A percentile compares a stretch with the other conserved stretches of the same genome.
Conservation (phyloP, 2,888 invertebrate genomes). For the Brachyptera risi region DNA sequence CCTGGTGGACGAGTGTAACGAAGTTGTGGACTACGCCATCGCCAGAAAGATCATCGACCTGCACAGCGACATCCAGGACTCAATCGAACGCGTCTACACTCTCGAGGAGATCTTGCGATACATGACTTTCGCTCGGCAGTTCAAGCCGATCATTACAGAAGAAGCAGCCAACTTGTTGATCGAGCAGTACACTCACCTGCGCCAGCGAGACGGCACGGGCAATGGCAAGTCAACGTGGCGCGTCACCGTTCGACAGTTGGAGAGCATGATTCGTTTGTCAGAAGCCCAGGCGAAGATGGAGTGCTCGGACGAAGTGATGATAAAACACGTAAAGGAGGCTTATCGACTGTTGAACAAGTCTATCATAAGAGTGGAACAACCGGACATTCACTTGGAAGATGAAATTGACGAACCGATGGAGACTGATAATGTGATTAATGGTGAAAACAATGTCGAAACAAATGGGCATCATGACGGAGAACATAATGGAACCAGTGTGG, state of each 20-base stretch:
- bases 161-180: conserved; percentile 83
- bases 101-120: conserved; percentile 90
- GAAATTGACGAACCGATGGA: conserved; percentile 50
- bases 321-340: conserved; percentile 88
- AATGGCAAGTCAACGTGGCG: conserved; percentile 80
- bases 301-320: conserved; percentile 80
- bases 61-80: conserved; percentile 79
- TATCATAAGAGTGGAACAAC: conserved; percentile 95
- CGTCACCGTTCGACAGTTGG: conserved; percentile 94
- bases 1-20: conserved; percentile 93
- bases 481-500: conserved; percentile 24
- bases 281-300: conserved; percentile 97
- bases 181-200: conserved; percentile 79
- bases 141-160: conserved; percentile 81
- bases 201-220: conserved; percentile 75
- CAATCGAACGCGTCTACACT: conserved; percentile 74
- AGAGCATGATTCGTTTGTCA: conserved; percentile 91
- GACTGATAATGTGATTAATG: conserved; percentile 53
- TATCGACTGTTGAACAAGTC: conserved; percentile 89
- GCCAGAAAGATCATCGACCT: conserved; percentile 93
- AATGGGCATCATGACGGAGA: conserved; percentile 14
- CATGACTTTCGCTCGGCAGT: conserved; percentile 93
- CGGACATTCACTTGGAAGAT: conserved; percentile 82
- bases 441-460: conserved; percentile 34
- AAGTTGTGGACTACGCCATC: conserved; percentile 94